Base-by-base conservation (phyloP, 2,888 invertebrate genomes). In the Drosophila lacicola region DNA sequence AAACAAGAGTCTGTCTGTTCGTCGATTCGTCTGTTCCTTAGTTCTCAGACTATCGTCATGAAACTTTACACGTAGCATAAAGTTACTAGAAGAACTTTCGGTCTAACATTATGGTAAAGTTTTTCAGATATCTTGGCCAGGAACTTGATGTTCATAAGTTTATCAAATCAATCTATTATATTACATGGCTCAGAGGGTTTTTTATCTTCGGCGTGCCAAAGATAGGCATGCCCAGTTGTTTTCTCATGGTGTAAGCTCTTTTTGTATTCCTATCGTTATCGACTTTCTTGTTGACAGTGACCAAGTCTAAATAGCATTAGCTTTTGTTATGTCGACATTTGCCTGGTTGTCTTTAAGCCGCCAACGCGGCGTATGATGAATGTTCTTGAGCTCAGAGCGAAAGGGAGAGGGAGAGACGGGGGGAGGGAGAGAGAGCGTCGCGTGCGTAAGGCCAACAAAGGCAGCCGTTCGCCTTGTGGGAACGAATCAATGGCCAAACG, bases 401-500 rank as follows among this genome's bases (percentile, higher is more conserved):
- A 8, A 29, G 29, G 2, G 17, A 17, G 17, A 1, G 17, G 17
- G 17, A 17, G 17, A 17, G 17, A 8, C 1, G 2, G 25, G 8
- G 8, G 8, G 8, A 29, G 8, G 29, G 6, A 29, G 8, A 8
- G 29, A 29, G 8, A 29, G 36, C 11, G 36, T 45, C 21, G 56
- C 13, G 17, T 37, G 21, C 41, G 17, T 11, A 0, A 36, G 13
- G 13, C 10, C 14, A 2, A 4, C 8, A 25, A 13, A 5, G 14
- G 37, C 9, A 19, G 53, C 29, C 33, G 19, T 13, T 11, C 10
- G 33, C 6, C 44, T 10, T 14, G 33, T 4, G 60, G 51, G 39
- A 44, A 29, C 29, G 29, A 29, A 21, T 55, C 50, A 50, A 14
- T 17, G 53, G 21, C 14, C 70, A 68, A 68, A 68, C 47, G 53